These are phyloP conservation scores for Chelon auratus DNA, from an alignment of 2,797 vertebrate species.

Conservation along the genomic window DNA sequence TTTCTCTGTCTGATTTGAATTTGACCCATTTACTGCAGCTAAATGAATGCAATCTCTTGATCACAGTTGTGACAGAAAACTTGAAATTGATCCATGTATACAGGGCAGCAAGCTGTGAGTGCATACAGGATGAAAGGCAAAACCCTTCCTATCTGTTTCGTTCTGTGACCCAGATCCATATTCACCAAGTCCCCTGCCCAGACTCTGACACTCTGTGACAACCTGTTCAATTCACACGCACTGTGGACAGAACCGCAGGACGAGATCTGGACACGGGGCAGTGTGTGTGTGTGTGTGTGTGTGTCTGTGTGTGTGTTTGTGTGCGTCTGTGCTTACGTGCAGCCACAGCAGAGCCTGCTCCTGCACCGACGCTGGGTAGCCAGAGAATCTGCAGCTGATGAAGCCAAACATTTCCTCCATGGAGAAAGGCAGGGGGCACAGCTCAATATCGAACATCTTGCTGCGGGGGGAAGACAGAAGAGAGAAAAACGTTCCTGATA, in stretches of 20 bases:
- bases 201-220: conserved; percentile 70
- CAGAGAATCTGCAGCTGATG: conserved; percentile 98
- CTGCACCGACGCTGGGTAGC: conserved; percentile 97
- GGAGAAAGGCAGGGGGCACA: conserved; percentile 98
- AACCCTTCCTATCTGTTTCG: conserved; percentile 63
- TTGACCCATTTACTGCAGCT: conserved; percentile 49
- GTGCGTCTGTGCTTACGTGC: conserved; percentile 87
- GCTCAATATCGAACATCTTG: conserved; percentile 99
- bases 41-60: conserved; percentile 60
- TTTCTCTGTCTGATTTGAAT: conserved; percentile 35
- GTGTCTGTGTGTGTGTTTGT: conserved; percentile 13
- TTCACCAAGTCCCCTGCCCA: conserved; percentile 73
- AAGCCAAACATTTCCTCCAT: conserved; percentile 99
- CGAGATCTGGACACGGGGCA: conserved; percentile 31
- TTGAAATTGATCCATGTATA: conserved; percentile 70
- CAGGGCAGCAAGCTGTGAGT: conserved; percentile 65
- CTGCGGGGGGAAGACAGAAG: conserved; percentile 79
- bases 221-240: conserved; percentile 81
- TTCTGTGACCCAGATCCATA: conserved; percentile 83
- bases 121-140: conserved; percentile 72
- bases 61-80: conserved; percentile 64
- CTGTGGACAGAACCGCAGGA: conserved; percentile 70
- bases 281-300: conserved; percentile 20
- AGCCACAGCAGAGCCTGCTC: conserved; percentile 98
- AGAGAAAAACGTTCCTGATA: background rate